Conservation (phyloP, 1,140 invertebrate genomes). For the Leptinotarsa undecemlineata region DNA sequence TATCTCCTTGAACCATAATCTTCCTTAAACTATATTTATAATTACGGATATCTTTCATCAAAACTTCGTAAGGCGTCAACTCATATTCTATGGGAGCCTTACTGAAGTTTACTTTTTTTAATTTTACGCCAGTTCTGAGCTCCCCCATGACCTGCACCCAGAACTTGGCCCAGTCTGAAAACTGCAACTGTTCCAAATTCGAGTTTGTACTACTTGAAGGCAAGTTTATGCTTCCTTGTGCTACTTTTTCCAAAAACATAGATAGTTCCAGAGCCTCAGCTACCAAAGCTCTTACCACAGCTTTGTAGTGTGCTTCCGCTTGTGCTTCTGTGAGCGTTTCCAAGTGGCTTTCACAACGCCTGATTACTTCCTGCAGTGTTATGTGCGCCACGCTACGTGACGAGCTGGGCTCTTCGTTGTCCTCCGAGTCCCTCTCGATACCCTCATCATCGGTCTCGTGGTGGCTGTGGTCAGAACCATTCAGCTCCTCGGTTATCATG, state of each 20-base stretch:
- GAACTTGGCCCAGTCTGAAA: slow-evolving; percentile 89
- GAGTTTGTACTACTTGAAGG: slow-evolving; percentile 60
- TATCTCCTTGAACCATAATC: slow-evolving; percentile 79
- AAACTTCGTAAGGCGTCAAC: slow-evolving; percentile 94
- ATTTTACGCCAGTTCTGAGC: slow-evolving; percentile 76
- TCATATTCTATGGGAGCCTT: slow-evolving; percentile 83
- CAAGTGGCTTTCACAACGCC: slow-evolving; percentile 67
- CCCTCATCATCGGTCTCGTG: slow-evolving; percentile 86
- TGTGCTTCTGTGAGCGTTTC: slow-evolving; percentile 55
- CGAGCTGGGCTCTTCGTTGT: slow-evolving; percentile 62
- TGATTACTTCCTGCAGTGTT: slow-evolving; percentile 47
- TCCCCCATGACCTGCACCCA: slow-evolving; percentile 97
- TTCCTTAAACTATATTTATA: slow-evolving; percentile 83
- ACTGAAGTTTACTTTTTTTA: slow-evolving; percentile 85
- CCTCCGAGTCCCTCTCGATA: slow-evolving; percentile 85
- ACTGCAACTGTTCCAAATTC: slow-evolving; percentile 76
- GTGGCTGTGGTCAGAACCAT: slow-evolving; percentile 45
- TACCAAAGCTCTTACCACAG: slow-evolving; percentile 87
- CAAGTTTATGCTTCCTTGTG: slow-evolving; percentile 63
- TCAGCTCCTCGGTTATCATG: slow-evolving; percentile 70
- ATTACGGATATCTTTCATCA: slow-evolving; percentile 94
- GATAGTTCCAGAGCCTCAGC: slow-evolving; percentile 88
- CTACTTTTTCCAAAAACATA: slow-evolving; percentile 85
- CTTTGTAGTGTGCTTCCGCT: slow-evolving; percentile 84
- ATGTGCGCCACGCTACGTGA: slow-evolving; percentile 39